Percentiles rank a stretch among this genome's conserved stretches.
These are phyloP conservation scores for Abrostola tripartita DNA, from an alignment of 2,888 invertebrate genomes.

Conservation along the genomic window DNA sequence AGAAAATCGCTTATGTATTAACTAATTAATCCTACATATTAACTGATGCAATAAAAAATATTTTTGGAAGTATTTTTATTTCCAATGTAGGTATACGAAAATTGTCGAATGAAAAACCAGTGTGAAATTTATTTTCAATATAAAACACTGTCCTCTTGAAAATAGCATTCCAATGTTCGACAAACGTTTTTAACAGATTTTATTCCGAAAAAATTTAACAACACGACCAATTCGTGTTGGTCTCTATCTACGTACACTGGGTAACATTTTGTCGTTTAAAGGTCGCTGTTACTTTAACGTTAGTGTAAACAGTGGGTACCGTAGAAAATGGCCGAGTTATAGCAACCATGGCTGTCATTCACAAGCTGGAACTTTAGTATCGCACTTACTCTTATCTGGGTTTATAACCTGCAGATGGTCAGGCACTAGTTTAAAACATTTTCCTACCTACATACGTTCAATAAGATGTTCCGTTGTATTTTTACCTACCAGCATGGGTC, in stretches of 20 bases:
- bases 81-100: conserved; percentile 3
- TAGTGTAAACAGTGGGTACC: conserved; percentile 44
- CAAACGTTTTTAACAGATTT: conserved; percentile 37
- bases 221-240: conserved; percentile 16
- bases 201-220: conserved; percentile 19
- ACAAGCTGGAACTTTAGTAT: conserved; percentile 42
- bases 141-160: conserved; percentile 13
- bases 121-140: conserved; percentile 25
- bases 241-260: conserved; percentile 14
- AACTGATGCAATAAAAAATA: neutral
- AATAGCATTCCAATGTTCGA: conserved; percentile 15
- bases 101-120: conserved; percentile 12
- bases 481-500: too few relatives aligned
- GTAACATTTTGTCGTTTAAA: conserved; percentile 44
- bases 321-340: conserved; percentile 46
- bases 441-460: too few relatives aligned
- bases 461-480: too few relatives aligned
- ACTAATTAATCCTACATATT: too few relatives aligned
- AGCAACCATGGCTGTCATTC: conserved; percentile 43
- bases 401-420: conserved; percentile 48
- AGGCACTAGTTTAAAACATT: conserved; percentile 31
- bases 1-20: too few relatives aligned
- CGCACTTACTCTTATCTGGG: conserved; percentile 48
- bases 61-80: neutral
- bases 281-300: conserved; percentile 41